These are phyloP conservation scores for Drosophila suzukii DNA, from an alignment of 1,140 invertebrate species.

Conservation along the genomic window DNA sequence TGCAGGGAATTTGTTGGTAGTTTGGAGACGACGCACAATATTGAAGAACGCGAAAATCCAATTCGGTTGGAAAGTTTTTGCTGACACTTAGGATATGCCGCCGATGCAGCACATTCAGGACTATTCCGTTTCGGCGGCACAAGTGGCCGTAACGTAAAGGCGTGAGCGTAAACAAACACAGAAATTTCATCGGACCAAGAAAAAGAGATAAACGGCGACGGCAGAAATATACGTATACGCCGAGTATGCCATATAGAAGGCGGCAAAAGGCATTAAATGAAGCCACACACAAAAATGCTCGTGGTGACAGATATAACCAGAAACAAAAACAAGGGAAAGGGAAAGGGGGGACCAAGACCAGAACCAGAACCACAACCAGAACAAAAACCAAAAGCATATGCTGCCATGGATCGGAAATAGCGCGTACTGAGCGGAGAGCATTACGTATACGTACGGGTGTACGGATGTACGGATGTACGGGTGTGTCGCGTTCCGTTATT, in stretches of 20 bases:
- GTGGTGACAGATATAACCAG: constrained; percentile 44
- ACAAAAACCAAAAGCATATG: constrained; percentile 32
- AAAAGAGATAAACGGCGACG: constrained; percentile 28
- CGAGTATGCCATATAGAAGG: constrained; percentile 1
- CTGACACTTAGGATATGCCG: constrained; percentile 28
- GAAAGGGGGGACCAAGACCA: neutral
- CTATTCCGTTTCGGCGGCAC: constrained; percentile 13
- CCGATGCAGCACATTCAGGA: constrained; percentile 4
- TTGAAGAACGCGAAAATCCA: constrained; percentile 22
- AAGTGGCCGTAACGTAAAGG: constrained; percentile 41
- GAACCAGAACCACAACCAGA: too few species aligned
- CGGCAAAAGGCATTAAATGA: constrained; percentile 55
- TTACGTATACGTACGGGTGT: constrained; percentile 50
- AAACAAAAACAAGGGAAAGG: constrained; percentile 7
- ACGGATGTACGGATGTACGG: constrained; percentile 3
- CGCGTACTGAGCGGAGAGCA: constrained; percentile 41
- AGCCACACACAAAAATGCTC: constrained; percentile 51
- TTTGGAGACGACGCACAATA: constrained; percentile 30
- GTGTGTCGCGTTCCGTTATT: constrained; percentile 16
- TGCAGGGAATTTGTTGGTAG: constrained; percentile 42
- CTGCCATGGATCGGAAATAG: constrained; percentile 52
- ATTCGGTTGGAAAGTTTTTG: constrained; percentile 30
- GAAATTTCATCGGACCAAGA: constrained; percentile 25
- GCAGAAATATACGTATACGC: constrained; percentile 15
- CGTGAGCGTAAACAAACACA: constrained; percentile 54